Evolutionary conservation across 2,797 vertebrate genomes (phyloP).

Genomic region (Synanceia verrucosa): DNA sequence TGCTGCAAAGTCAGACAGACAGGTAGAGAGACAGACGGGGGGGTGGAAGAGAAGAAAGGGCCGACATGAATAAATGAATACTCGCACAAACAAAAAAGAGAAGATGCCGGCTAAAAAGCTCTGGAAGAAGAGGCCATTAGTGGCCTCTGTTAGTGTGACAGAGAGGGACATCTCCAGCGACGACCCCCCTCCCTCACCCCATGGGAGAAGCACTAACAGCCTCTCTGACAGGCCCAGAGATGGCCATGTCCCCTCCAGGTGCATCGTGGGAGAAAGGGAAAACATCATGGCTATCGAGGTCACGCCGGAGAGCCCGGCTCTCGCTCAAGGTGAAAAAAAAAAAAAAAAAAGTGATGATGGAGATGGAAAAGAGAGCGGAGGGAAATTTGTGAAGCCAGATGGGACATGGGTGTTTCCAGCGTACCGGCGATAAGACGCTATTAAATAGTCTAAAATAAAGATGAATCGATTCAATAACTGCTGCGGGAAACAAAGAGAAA

Average conservation of each 20-base stretch:
- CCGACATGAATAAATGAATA: slow-evolving; percentile 82
- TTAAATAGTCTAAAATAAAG: slow-evolving; percentile 39
- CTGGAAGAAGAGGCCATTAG: slow-evolving; percentile 83
- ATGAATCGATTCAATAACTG: slow-evolving; percentile 60
- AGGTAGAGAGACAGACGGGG: slow-evolving; percentile 21
- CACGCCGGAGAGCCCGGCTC: slow-evolving; percentile 55
- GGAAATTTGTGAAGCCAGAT: slow-evolving; percentile 50
- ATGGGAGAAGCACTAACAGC: slow-evolving; percentile 79
- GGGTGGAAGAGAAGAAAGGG: slow-evolving; percentile 51
- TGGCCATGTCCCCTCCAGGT: slow-evolving; percentile 79
- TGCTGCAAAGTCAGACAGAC: slow-evolving; percentile 84
- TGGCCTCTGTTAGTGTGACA: slow-evolving; percentile 77
- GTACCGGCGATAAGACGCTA: slow-evolving; percentile 30
- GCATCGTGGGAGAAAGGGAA: slow-evolving; percentile 79
- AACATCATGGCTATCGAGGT: slow-evolving; percentile 77
- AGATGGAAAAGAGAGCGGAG: slow-evolving; percentile 24
- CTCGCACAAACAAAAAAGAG: slow-evolving; percentile 73
- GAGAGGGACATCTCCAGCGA: slow-evolving; percentile 66
- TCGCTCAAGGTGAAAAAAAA: slow-evolving; percentile 80
- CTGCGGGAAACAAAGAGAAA: slow-evolving; percentile 30
- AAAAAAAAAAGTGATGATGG: slow-evolving; percentile 74
- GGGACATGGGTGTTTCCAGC: slow-evolving; percentile 48
- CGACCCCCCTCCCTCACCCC: slow-evolving; percentile 69
- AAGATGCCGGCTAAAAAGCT: slow-evolving; percentile 80
- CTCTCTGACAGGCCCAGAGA: slow-evolving; percentile 79